Conservation (phyloP, 1,140 invertebrate genomes). For the Drosophila obscura region DNA sequence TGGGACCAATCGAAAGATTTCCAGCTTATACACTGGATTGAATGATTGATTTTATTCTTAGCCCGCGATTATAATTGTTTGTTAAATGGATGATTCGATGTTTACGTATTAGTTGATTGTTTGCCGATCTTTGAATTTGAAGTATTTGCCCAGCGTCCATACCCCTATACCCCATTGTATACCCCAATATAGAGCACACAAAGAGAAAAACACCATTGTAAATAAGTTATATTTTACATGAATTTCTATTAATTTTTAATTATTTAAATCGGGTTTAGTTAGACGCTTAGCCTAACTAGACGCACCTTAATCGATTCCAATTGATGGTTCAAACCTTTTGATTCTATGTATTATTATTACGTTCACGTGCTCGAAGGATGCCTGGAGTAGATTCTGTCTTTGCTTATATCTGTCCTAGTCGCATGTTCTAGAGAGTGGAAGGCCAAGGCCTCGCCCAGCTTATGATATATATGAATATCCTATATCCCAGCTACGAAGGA, state of each 20-base stretch:
- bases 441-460: constrained; percentile 9
- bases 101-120: constrained; percentile 32
- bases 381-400: constrained; percentile 1
- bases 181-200: constrained; percentile 2
- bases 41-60: constrained; percentile 39
- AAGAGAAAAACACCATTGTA: constrained; percentile 38
- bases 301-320: constrained; percentile 63
- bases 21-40: constrained; percentile 14
- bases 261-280: constrained; percentile 61
- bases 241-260: constrained; percentile 42
- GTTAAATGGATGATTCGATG: constrained; percentile 12
- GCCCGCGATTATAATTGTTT: constrained; percentile 23
- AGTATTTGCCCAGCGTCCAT: constrained; percentile 21
- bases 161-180: not conserved
- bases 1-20: constrained; percentile 15
- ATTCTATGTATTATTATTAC: constrained; percentile 37
- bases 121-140: constrained; percentile 27
- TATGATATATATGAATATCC: constrained; percentile 52
- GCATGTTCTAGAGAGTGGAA: constrained; percentile 12
- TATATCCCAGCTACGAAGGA: constrained; percentile 34
- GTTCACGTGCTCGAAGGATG: constrained; percentile 35
- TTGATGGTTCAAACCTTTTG: constrained; percentile 35
- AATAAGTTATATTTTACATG: constrained; percentile 51
- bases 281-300: constrained; percentile 55
- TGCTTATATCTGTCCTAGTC: no score